Percentiles rank a stretch among this genome's conserved stretches.
phyloP scores from a whole-genome alignment of 2,113 vertebrate genomes.

The Cygnus atratus region DNA sequence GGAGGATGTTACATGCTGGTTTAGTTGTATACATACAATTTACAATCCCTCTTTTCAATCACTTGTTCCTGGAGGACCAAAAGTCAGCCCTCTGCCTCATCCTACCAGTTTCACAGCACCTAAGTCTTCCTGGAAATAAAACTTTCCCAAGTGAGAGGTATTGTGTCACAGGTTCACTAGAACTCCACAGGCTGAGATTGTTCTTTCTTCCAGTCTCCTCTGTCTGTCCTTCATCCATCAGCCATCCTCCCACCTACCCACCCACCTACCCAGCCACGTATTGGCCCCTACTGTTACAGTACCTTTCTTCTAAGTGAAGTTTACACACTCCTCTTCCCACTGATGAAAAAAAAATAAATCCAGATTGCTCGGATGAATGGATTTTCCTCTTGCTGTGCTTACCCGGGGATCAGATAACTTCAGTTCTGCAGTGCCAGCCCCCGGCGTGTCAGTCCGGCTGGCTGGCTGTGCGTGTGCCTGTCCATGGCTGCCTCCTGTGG shows the following conservation, averaged over 20 bases:
- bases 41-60: background rate
- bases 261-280: background rate
- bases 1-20: background rate
- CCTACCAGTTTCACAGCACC: background rate
- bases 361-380: background rate
- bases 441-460: background rate
- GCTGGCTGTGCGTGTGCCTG: background rate
- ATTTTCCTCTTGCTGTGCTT: background rate
- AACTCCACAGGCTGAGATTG: background rate
- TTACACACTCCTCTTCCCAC: background rate
- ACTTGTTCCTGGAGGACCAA: background rate
- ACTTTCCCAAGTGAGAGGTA: background rate
- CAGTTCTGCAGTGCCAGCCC: background rate
- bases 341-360: fast-evolving
- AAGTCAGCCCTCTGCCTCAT: background rate
- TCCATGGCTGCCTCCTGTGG: background rate
- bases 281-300: background rate
- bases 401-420: background rate
- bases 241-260: background rate
- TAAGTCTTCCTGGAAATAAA: background rate
- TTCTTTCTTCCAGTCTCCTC: background rate
- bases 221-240: background rate
- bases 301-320: background rate
- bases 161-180: constrained; percentile 6
- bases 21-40: background rate